Evolutionary conservation across 2,797 vertebrate genomes (phyloP), one percentile per base, ranked within the genome.

Genomic region (Octomys mimax): DNA sequence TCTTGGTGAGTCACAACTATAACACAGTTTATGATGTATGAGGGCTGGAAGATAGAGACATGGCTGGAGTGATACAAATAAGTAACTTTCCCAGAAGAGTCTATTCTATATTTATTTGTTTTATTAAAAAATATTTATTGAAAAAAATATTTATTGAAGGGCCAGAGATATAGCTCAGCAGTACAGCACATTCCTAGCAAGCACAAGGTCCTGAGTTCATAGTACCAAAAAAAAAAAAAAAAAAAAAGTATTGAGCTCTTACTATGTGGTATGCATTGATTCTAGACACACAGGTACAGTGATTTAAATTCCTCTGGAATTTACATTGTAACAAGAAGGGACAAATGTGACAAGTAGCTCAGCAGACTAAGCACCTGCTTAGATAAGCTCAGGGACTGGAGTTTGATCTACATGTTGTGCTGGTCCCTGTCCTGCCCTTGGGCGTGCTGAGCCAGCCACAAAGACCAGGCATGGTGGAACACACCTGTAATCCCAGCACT

Each of bases 71-170:
- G 42, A 1, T 66, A 21, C 87, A 78, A 46, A 93, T 80, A 93
- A 92, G 39, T 33, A 83, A 14, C 21, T 77, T 24, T 39, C 84
- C 52, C 28, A 75, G 75, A 85, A 85, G 59, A 91, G 61, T 71
- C 21, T 62, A 52, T 78, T 33, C 22, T 42, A 9, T 36, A 42
- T 87, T 78, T 89, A 87, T 73, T 84, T 13, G 71, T 93, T 89
- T 93, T 28, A 91, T 79, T 82, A 75, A 80, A 33, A 96, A 61
- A 91, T 85, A 84, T 59, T 79, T 84, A 62, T 87, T 59, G 12
- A 82, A 28, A 80, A 33, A 96, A 61, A 91, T 85, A 84, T 59
- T 79, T 84, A 62, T 87, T 59, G 12, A 82, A 28, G 24, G 26
- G 61, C 61, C 61, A 62, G 2, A 26, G 24, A 10, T 62, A 26